phyloP scores from a whole-genome alignment of 2,888 invertebrate genomes.

The Drosophila yooni region DNA sequence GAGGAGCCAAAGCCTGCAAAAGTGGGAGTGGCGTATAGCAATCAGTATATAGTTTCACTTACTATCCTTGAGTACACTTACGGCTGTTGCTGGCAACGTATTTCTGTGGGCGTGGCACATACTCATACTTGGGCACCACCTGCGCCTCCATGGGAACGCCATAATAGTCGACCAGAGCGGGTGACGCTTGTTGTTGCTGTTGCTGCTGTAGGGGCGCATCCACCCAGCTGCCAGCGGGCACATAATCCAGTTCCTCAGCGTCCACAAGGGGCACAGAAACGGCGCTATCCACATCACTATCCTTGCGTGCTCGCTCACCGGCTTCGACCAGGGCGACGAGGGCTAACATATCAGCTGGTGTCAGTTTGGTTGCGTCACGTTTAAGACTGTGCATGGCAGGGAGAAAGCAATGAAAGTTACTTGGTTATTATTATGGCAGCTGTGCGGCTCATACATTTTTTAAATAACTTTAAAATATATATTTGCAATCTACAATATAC shows the following conservation, averaged over 20 bases:
- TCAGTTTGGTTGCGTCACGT: constrained; percentile 84
- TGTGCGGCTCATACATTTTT: background rate
- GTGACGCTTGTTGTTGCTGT: constrained; percentile 46
- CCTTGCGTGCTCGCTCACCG: constrained; percentile 84
- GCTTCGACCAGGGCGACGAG: constrained; percentile 84
- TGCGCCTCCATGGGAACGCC: constrained; percentile 82
- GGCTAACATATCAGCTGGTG: constrained; percentile 85
- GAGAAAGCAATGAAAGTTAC: background rate
- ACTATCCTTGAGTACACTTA: constrained; percentile 71
- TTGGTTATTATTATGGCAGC: background rate
- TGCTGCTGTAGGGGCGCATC: constrained; percentile 64
- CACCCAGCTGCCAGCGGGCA: constrained; percentile 77
- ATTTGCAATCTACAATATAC: background rate
- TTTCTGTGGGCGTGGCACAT: constrained; percentile 81
- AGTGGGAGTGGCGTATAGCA: background rate
- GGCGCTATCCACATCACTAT: constrained; percentile 72
- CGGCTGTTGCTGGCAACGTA: constrained; percentile 74
- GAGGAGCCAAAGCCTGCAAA: constrained; percentile 72
- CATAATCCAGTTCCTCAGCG: constrained; percentile 67
- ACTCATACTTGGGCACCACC: constrained; percentile 82
- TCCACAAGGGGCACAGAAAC: constrained; percentile 63
- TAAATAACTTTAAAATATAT: background rate
- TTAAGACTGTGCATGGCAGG: constrained; percentile 73
- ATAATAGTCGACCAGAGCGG: constrained; percentile 82
- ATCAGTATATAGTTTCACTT: background rate